phyloP scores from a whole-genome alignment of 2,113 vertebrate genomes.

The Neomonachus schauinslandi region DNA sequence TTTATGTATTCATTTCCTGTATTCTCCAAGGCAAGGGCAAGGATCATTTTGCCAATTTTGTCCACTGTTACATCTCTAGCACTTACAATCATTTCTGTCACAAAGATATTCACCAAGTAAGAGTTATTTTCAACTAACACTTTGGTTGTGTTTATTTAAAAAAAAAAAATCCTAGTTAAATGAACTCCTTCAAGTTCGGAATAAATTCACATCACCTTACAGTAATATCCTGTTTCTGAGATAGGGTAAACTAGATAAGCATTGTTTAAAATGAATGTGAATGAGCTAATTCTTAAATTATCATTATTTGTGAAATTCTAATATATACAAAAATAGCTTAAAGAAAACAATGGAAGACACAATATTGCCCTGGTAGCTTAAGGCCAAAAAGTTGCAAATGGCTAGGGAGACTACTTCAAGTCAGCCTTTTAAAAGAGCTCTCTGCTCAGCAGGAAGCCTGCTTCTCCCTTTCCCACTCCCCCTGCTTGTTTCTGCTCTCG shows the following conservation, averaged over 20 bases:
- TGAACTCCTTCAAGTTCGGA: background rate
- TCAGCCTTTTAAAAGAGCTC: background rate
- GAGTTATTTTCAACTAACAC: background rate
- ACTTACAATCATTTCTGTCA: background rate
- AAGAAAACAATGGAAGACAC: background rate
- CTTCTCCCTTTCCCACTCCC: no score
- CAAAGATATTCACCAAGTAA: background rate
- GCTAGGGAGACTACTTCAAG: background rate
- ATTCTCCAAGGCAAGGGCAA: background rate
- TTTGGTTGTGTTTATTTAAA: background rate
- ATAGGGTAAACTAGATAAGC: background rate
- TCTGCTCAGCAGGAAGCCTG: no score
- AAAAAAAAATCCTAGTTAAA: background rate
- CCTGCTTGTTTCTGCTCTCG: no score
- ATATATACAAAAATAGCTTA: background rate
- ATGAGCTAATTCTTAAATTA: background rate
- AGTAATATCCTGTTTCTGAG: background rate
- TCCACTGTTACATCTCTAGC: background rate
- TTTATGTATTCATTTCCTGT: background rate
- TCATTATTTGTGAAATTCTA: background rate
- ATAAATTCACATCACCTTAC: background rate
- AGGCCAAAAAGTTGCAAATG: background rate
- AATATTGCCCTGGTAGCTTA: background rate
- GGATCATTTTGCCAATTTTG: background rate
- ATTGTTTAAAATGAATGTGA: background rate